Base-by-base conservation (phyloP, 2,888 invertebrate genomes). In the Camponotus fellah region DNA sequence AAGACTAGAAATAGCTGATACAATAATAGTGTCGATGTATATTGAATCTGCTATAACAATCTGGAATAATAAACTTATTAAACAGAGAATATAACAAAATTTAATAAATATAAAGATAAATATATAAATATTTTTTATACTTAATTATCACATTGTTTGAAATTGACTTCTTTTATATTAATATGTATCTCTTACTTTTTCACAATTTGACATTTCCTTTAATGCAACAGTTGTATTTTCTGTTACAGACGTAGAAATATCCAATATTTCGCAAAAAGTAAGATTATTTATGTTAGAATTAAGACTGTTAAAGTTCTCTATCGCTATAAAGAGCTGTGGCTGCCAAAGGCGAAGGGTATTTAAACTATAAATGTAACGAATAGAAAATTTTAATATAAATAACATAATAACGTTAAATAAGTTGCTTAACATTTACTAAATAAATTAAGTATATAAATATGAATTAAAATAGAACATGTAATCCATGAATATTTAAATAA, bases 271-370 rank as follows among this genome's bases (percentile, higher is more conserved):
- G 68, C 94, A 94, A 68, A 94, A 93, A 0, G 93, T 93, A 2
- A 58, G 89, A 43, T 56, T 68, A 32, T 83, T 72, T 5, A 68
- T 21, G 32, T 85, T 82, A 4, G 75, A n/a, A 43, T 81, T 66
- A 12, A 74, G 43, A 0, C 81, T 87, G 14, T 89, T 77, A 68
- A 89, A 89, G 68, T 91, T 64, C 0, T 85, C 77, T 49, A 94
- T 40, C 14, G 92, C 97, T 76, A 97, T 96, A 88, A 98, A 98
- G 26, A 98, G 95, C 93, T 98, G 98, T 0, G 98, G 98, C 89
- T 98, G 96, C 98, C 98, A 98, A 49, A 98, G 96, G 21, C 98
- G 97, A 58, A 98, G 95, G 0, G 98, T 98, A 92, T 98, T 98
- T 88, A 97, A 95, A 40, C 97, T 97, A 94, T 5, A 94, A 90